Evolutionary conservation across 1,140 invertebrate genomes (phyloP).

Genomic region (Eulimnadia texana): DNA sequence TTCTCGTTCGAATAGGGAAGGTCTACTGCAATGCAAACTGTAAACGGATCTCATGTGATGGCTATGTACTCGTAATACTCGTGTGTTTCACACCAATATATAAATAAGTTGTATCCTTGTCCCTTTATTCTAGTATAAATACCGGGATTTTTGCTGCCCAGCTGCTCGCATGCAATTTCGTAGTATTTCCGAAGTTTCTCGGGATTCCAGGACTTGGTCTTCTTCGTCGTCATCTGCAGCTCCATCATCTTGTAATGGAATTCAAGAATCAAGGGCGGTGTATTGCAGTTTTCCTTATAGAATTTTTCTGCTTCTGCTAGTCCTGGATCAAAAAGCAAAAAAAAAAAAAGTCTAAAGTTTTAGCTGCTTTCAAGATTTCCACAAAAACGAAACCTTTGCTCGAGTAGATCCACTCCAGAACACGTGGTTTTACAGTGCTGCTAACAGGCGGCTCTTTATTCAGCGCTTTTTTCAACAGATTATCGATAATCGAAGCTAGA

Average conservation of each 20-base stretch:
- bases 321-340: slow-evolving; percentile 22
- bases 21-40: slow-evolving; percentile 21
- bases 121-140: slow-evolving; percentile 6
- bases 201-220: background rate
- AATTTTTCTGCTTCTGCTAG: slow-evolving; percentile 30
- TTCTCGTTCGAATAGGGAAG: too few species aligned
- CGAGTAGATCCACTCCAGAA: slow-evolving; percentile 33
- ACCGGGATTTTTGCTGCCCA: slow-evolving; percentile 33
- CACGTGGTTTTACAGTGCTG: slow-evolving; percentile 31
- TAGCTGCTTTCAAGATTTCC: background rate
- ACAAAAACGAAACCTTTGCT: slow-evolving; percentile 13
- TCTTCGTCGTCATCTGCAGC: slow-evolving; percentile 29
- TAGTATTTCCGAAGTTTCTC: slow-evolving; percentile 28
- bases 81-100: background rate
- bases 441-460: slow-evolving; percentile 26
- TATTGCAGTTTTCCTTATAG: slow-evolving; percentile 29
- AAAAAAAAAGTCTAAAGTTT: background rate
- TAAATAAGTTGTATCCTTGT: background rate
- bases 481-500: slow-evolving; percentile 25
- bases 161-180: slow-evolving; percentile 32
- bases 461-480: slow-evolving; percentile 32
- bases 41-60: slow-evolving; percentile 12
- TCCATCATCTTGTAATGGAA: slow-evolving; percentile 37
- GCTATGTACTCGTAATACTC: slow-evolving; percentile 2
- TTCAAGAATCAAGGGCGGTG: slow-evolving; percentile 32